phyloP scores from a whole-genome alignment of 2,888 invertebrate species.

The Leptopterna dolabrata region DNA sequence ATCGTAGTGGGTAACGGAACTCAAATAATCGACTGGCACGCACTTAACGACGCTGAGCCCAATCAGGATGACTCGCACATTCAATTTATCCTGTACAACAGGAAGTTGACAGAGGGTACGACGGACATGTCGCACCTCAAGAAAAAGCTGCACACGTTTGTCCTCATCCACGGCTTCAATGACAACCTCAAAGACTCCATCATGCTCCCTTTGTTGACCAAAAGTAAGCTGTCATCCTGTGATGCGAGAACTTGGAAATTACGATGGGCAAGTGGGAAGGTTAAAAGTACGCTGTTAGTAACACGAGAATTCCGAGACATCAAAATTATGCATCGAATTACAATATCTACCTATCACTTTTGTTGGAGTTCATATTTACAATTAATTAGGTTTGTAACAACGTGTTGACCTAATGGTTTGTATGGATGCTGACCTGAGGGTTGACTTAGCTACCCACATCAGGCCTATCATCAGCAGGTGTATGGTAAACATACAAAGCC shows the following conservation, averaged over 20 bases:
- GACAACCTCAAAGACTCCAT: constrained; percentile 63
- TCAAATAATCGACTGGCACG: constrained; percentile 42
- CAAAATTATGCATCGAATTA: no score
- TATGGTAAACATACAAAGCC: no score
- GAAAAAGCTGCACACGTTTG: constrained; percentile 62
- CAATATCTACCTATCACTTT: no score
- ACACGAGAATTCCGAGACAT: no score
- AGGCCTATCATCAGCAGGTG: no score
- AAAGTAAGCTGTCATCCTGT: constrained; percentile 60
- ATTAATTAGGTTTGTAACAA: no score
- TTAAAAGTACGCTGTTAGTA: no score
- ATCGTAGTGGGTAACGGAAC: constrained; percentile 33
- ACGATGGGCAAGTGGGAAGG: neutral
- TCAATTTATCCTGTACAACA: constrained; percentile 63
- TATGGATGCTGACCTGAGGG: no score
- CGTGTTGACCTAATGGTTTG: no score
- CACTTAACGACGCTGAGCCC: constrained; percentile 24
- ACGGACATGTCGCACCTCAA: constrained; percentile 63
- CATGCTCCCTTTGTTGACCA: constrained; percentile 64
- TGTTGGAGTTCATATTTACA: no score
- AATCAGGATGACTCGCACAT: constrained; percentile 58
- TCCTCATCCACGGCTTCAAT: constrained; percentile 65
- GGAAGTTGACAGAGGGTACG: constrained; percentile 55
- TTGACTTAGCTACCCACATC: no score
- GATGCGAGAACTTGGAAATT: neutral